These are phyloP conservation scores for Harmothoe impar DNA, from an alignment of 2,888 invertebrate species.

Conservation along the genomic window DNA sequence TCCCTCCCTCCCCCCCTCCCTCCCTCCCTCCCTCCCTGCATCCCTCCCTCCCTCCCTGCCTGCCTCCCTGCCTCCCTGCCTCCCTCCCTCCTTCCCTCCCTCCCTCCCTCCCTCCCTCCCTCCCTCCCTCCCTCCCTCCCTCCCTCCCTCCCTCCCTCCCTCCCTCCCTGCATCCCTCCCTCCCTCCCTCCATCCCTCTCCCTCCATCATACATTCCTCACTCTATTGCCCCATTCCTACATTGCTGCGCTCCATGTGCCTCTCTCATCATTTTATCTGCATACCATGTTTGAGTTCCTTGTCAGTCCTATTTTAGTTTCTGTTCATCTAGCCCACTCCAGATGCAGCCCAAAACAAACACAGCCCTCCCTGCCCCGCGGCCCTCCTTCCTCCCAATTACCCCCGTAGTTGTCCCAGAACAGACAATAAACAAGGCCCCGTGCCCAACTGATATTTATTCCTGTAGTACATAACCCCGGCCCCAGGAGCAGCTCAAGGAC, in stretches of 20 bases:
- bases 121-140: too few relatives aligned
- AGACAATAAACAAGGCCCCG: slow-evolving; percentile 11
- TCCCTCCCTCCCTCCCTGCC: too few relatives aligned
- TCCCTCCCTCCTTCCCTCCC: too few relatives aligned
- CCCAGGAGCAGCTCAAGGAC: background rate
- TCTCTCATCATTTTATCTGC: background rate
- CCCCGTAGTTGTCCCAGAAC: background rate
- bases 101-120: too few relatives aligned
- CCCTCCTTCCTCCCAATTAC: slow-evolving; percentile 10
- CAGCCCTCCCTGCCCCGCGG: background rate
- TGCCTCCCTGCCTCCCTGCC: too few relatives aligned
- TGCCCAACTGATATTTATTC: slow-evolving; percentile 19
- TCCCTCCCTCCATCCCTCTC: too few relatives aligned
- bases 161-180: too few relatives aligned
- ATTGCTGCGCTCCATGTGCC: background rate
- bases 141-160: too few relatives aligned
- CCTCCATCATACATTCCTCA: too few relatives aligned
- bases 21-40: too few relatives aligned
- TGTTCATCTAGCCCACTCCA: background rate
- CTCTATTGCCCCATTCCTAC: background rate
- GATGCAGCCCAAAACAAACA: slow-evolving; percentile 21
- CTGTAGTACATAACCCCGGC: slow-evolving; percentile 12
- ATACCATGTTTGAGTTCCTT: background rate
- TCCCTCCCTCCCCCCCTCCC: too few relatives aligned
- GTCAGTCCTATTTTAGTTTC: background rate